Evolutionary conservation across 2,888 invertebrate genomes (phyloP).

Genomic region (Tinea trinotella): DNA sequence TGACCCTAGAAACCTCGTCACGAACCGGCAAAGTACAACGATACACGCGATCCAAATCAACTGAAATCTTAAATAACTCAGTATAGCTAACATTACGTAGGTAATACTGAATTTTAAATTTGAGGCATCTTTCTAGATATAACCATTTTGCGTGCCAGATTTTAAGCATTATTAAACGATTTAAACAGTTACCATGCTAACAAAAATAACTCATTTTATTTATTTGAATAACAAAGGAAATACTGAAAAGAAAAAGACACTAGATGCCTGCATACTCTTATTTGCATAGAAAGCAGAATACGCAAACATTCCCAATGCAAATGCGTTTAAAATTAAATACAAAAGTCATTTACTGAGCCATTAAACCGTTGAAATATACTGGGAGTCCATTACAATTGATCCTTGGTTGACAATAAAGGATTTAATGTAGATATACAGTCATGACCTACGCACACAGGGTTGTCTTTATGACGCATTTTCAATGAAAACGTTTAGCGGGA

Average conservation of each 20-base stretch:
- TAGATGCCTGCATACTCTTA: not conserved
- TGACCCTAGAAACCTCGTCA: constrained; percentile 49
- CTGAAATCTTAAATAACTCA: not conserved
- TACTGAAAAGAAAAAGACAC: not conserved
- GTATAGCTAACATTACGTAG: too few species aligned
- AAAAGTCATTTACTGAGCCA: not conserved
- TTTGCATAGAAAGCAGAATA: constrained; percentile 9
- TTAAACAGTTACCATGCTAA: too few species aligned
- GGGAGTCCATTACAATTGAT: constrained; percentile 37
- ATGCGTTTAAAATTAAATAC: constrained; percentile 5
- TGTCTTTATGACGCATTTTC: not conserved
- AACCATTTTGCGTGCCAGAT: too few species aligned
- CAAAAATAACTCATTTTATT: too few species aligned
- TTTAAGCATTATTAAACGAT: too few species aligned
- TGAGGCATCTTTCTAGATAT: too few species aligned
- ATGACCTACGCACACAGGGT: not conserved
- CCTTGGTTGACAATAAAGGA: constrained; percentile 39
- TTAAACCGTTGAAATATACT: constrained; percentile 20
- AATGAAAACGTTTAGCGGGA: not conserved
- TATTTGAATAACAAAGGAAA: too few species aligned
- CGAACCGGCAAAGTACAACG: constrained; percentile 1
- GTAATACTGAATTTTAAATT: not conserved
- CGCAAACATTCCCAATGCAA: constrained; percentile 9
- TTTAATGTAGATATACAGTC: constrained; percentile 32
- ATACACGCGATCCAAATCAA: constrained; percentile 15